Evolutionary conservation across 2,113 vertebrate genomes (phyloP).

Genomic region (Myocastor coypus): DNA sequence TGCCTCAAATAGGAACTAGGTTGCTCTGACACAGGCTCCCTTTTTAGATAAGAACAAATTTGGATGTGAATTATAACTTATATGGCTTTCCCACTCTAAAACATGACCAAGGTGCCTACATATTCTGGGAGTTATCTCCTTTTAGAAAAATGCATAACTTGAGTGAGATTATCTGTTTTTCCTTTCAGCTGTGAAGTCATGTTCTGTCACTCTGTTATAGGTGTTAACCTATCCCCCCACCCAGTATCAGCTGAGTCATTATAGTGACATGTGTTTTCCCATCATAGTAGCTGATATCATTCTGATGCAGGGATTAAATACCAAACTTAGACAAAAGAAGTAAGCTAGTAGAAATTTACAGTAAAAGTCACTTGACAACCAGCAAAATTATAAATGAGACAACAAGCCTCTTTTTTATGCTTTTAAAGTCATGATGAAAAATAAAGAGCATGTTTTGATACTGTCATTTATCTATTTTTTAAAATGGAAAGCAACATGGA

Average conservation of each 20-base stretch:
- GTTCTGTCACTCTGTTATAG: background rate
- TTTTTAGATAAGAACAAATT: background rate
- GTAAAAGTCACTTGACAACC: background rate
- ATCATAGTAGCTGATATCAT: background rate
- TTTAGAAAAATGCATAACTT: background rate
- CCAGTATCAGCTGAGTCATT: background rate
- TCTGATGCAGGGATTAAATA: background rate
- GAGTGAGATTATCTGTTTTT: background rate
- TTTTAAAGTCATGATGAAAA: background rate
- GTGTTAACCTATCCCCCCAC: background rate
- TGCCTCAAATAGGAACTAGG: background rate
- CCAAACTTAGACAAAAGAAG: background rate
- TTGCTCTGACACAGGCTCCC: background rate
- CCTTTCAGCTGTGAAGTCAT: background rate
- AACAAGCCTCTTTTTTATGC: background rate
- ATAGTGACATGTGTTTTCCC: background rate
- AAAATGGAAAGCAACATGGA: background rate
- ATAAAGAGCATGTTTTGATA: constrained; percentile 7
- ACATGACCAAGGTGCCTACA: background rate
- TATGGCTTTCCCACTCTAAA: background rate
- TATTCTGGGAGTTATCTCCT: background rate
- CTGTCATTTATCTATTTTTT: background rate
- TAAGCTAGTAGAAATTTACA: background rate
- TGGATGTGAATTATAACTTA: background rate
- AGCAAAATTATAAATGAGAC: background rate